Conservation (phyloP, 2,888 invertebrate species). For the Morpho deidamia region DNA sequence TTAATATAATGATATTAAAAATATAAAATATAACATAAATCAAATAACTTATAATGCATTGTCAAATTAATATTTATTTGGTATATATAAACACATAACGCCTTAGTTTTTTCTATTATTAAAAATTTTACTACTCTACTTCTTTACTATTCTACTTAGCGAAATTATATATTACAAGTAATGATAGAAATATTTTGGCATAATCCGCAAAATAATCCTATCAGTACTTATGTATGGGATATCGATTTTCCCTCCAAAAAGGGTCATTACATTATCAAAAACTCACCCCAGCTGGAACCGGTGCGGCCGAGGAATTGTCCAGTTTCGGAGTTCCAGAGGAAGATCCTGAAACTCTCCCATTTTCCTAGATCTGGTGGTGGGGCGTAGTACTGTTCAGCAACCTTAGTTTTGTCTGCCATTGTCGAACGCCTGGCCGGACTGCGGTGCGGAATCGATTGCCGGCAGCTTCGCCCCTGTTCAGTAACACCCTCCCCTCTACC, state of each 20-base stretch:
- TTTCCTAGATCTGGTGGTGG: slow-evolving; percentile 89
- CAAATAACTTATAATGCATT: too few relatives aligned
- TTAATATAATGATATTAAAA: too few relatives aligned
- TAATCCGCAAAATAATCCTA: too few relatives aligned
- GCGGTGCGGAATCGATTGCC: slow-evolving; percentile 68
- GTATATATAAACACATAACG: too few relatives aligned
- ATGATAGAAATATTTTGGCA: too few relatives aligned
- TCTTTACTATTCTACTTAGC: too few relatives aligned
- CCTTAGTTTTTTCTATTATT: too few relatives aligned
- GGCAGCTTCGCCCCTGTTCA: slow-evolving; percentile 52
- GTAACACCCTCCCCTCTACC: slow-evolving; percentile 32
- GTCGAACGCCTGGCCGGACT: slow-evolving; percentile 64
- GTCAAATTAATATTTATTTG: too few relatives aligned
- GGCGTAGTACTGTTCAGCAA: slow-evolving; percentile 85
- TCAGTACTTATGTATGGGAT: neutral
- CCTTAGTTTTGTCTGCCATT: slow-evolving; percentile 88
- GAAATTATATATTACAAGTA: too few relatives aligned
- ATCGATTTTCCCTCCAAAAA: slow-evolving; percentile 53
- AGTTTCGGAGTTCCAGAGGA: slow-evolving; percentile 95
- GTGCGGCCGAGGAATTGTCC: slow-evolving; percentile 94
- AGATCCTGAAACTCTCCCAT: slow-evolving; percentile 91
- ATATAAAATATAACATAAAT: too few relatives aligned
- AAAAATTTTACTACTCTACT: too few relatives aligned
- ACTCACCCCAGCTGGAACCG: slow-evolving; percentile 97
- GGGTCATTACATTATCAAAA: slow-evolving; percentile 8